phyloP scores from a whole-genome alignment of 2,113 vertebrate genomes.

The Eupsittula cactorum region DNA sequence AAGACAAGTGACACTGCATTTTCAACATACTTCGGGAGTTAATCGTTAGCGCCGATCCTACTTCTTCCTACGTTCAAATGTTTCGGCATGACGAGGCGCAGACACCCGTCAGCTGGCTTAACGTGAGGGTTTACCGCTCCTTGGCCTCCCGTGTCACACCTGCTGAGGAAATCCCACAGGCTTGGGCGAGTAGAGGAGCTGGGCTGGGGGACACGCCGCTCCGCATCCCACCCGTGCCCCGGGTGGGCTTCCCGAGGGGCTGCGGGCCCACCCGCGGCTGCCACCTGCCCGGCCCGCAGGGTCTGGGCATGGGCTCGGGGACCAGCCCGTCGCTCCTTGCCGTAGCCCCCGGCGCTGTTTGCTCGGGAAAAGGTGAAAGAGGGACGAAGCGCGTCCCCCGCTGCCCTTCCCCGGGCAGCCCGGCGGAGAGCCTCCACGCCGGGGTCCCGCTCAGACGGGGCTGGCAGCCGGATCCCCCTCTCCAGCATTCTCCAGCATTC shows the following conservation, averaged over 20 bases:
- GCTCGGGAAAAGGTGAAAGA: background rate
- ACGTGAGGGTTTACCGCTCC: background rate
- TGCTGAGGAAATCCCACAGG: background rate
- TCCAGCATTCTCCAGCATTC: background rate
- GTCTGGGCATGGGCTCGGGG: background rate
- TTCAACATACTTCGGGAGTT: conserved; percentile 20
- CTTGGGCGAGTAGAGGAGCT: fast-evolving
- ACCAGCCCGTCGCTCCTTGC: no score
- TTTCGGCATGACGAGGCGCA: background rate
- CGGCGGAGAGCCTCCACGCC: background rate
- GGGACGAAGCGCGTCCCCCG: no score
- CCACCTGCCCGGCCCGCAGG: background rate
- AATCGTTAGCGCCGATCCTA: background rate
- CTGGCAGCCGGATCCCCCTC: background rate
- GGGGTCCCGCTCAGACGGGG: background rate
- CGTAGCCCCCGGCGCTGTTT: background rate
- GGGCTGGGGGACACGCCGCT: background rate
- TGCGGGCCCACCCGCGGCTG: no score
- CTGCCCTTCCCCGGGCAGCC: background rate
- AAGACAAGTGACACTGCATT: conserved; percentile 49
- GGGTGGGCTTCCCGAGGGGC: no score
- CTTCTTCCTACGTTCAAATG: background rate
- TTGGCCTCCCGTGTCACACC: background rate
- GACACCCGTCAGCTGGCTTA: background rate
- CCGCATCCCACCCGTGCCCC: background rate